These are phyloP conservation scores for Medauroidea extradentata DNA, from an alignment of 1,140 invertebrate genomes.

Conservation along the genomic window DNA sequence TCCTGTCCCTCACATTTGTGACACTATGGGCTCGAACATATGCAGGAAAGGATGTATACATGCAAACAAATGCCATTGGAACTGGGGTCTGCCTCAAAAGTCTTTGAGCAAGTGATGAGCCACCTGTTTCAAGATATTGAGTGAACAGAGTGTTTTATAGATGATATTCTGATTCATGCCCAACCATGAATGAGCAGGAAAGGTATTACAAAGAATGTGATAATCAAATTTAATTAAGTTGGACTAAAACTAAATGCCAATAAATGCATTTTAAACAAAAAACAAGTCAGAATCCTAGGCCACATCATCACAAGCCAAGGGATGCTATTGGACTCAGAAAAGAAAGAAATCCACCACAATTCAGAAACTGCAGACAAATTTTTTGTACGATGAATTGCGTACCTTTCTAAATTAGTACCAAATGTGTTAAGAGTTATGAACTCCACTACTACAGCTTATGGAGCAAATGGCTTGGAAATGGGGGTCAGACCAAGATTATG, in stretches of 20 bases:
- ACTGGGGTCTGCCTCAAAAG: constrained; percentile 22
- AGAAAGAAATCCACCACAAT: too few relatives aligned
- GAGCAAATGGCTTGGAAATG: too few relatives aligned
- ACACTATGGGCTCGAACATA: constrained; percentile 32
- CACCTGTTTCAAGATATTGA: constrained; percentile 17
- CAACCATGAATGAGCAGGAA: background rate
- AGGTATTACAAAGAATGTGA: too few relatives aligned
- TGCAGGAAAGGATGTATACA: constrained; percentile 28
- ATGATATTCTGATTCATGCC: background rate
- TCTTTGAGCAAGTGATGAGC: constrained; percentile 29
- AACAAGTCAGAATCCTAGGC: constrained; percentile 1
- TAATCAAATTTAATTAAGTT: background rate
- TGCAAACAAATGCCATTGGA: constrained; percentile 35
- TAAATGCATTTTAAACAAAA: background rate
- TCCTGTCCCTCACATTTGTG: constrained; percentile 28
- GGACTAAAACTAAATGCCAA: background rate
- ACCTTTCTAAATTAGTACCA: too few relatives aligned
- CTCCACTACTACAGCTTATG: too few relatives aligned
- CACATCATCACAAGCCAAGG: constrained; percentile 7
- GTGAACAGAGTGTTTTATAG: background rate
- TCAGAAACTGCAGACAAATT: too few relatives aligned
- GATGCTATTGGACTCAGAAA: too few relatives aligned
- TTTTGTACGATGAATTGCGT: too few relatives aligned
- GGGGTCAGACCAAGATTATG: too few relatives aligned
- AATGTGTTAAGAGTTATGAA: too few relatives aligned